Evolutionary conservation across 2,888 invertebrate species (phyloP), one percentile per base, ranked within the genome.

Genomic region (Anticlea derivata): DNA sequence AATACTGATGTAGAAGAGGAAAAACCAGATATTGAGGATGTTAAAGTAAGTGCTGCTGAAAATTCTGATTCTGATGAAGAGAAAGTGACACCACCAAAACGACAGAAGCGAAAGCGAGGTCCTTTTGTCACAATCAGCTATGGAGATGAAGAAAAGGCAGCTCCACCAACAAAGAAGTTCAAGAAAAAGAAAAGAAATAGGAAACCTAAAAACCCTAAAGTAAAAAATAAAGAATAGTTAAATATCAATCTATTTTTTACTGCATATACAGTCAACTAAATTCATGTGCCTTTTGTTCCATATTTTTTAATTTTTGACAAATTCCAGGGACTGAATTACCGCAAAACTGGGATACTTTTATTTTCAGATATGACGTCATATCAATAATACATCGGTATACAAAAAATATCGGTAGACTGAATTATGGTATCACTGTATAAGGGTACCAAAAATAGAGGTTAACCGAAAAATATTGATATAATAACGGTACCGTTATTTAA

Each of bases 101-200:
- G 24, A 37, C 57, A 55, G 5, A 87, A 86, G 64, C 78, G 82
- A 33, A 86, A 85, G 66, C 75, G 78, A 34, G 84, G 86, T 34
- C 84, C 85, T 48, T 88, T 79, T 82, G 89, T 90, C 5, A 70
- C 79, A 30, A 71, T 91, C 31, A 83, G 78, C 43, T 87, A 86
- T 76, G 90, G 85, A 55, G 68, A 78, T 37, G 69, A 71, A 45
- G 64, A 63, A 24, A 68, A 75, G 47, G 60, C 52, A 7, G 61
- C 55, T 34, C 57, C 68, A 44, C 70, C 78, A 53, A 63, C 70
- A 63, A 89, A 87, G 60, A 87, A 82, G 60, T 68, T 70, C 24
- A 86, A 81, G 47, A 86, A 78, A 61, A 80, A 76, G 57, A 86
- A 84, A 65, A 66, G 71, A 43, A 86, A 80, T 60, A 83, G 74